These are phyloP conservation scores for Sinosuthora webbiana DNA, from an alignment of 2,113 vertebrate genomes.

Conservation along the genomic window DNA sequence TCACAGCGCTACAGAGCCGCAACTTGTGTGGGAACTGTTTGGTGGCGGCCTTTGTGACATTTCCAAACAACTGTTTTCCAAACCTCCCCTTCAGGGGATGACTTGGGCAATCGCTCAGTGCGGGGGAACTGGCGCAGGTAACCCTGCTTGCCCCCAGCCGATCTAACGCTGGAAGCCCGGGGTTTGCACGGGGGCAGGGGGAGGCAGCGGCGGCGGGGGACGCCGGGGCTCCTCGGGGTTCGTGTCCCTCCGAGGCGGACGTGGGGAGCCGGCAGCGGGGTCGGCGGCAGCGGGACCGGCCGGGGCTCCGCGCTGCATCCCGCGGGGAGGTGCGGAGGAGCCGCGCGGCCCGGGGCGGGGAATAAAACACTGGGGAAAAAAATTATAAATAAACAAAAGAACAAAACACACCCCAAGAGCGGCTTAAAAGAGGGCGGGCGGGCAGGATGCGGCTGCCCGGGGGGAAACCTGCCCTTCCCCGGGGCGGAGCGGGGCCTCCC, in stretches of 20 bases:
- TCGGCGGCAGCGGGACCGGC: background rate
- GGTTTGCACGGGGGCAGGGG: background rate
- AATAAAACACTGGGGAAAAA: background rate
- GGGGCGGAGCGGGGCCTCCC: conserved; percentile 56
- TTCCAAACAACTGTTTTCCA: background rate
- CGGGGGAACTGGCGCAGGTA: background rate
- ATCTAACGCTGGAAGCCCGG: rapidly evolving
- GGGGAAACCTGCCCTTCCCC: conserved; percentile 37
- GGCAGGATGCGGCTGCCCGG: background rate
- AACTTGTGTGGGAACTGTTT: background rate
- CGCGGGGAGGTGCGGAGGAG: background rate
- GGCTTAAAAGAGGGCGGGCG: background rate
- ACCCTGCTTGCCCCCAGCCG: background rate
- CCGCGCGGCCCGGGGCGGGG: background rate
- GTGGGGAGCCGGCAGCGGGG: background rate
- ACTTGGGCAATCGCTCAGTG: background rate
- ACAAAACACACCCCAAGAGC: background rate
- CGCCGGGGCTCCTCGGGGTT: background rate
- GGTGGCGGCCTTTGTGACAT: background rate
- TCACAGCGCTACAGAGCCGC: background rate
- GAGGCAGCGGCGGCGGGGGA: background rate
- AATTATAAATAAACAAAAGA: background rate
- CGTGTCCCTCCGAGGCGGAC: background rate
- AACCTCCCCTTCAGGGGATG: background rate
- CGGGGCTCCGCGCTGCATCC: background rate